phyloP scores from a whole-genome alignment of 1,140 invertebrate species.

The Anthonomus grandis region DNA sequence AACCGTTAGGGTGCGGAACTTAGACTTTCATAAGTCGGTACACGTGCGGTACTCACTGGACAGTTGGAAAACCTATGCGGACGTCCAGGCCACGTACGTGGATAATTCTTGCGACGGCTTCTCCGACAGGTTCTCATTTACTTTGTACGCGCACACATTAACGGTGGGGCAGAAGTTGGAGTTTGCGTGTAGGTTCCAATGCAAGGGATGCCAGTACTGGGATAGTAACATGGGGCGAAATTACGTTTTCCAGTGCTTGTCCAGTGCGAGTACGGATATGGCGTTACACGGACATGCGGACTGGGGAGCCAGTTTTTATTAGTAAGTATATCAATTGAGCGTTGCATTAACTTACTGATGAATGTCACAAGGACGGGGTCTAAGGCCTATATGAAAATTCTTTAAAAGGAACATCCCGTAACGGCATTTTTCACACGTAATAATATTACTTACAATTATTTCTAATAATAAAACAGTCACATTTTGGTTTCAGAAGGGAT shows the following conservation, averaged over 20 bases:
- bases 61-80: slow-evolving; percentile 78
- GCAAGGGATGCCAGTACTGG: slow-evolving; percentile 82
- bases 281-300: slow-evolving; percentile 19
- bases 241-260: slow-evolving; percentile 80
- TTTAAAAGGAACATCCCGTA: too few species aligned
- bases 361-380: too few species aligned
- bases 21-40: slow-evolving; percentile 89
- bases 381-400: too few species aligned
- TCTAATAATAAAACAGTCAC: too few species aligned
- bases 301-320: slow-evolving; percentile 44
- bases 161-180: slow-evolving; percentile 71
- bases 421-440: too few species aligned
- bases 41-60: slow-evolving; percentile 83
- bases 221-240: slow-evolving; percentile 84
- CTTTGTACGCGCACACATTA: slow-evolving; percentile 69
- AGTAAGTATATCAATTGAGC: slow-evolving; percentile 42
- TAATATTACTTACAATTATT: too few species aligned
- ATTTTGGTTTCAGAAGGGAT: too few species aligned
- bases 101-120: slow-evolving; percentile 88
- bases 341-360: neutral
- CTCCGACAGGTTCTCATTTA: slow-evolving; percentile 84
- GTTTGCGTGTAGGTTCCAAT: slow-evolving; percentile 80
- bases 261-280: slow-evolving; percentile 43
- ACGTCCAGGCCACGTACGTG: slow-evolving; percentile 80
- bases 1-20: slow-evolving; percentile 81